Percentiles rank a stretch among this genome's conserved stretches.
These are phyloP conservation scores for Irena cyanogastra DNA, from an alignment of 2,113 vertebrate genomes.

Conservation along the genomic window DNA sequence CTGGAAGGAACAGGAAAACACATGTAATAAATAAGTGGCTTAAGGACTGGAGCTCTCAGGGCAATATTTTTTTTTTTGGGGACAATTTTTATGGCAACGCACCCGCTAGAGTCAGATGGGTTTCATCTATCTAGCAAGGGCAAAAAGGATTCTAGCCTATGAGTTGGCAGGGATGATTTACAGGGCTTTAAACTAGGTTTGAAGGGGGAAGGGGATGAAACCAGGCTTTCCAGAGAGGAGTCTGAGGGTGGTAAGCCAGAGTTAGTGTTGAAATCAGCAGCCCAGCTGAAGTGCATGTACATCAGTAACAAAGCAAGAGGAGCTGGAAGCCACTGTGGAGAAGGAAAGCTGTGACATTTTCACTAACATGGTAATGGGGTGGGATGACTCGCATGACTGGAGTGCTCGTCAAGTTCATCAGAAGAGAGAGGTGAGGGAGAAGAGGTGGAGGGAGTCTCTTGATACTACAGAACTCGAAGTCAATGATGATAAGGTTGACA, in stretches of 20 bases:
- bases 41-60: neutral
- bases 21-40: neutral
- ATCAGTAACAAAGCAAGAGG: neutral
- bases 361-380: accelerated
- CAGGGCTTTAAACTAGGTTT: neutral
- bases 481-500: neutral
- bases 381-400: accelerated
- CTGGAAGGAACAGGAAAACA: neutral
- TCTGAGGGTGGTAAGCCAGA: neutral
- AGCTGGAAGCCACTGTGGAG: neutral
- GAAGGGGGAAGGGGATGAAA: neutral
- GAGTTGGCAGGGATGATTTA: neutral
- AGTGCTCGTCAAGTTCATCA: accelerated
- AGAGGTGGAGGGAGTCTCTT: neutral
- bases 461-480: neutral
- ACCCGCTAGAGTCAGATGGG: neutral
- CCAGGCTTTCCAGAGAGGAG: neutral
- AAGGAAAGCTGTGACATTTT: neutral
- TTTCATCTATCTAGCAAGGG: neutral
- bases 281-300: neutral
- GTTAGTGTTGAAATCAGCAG: neutral
- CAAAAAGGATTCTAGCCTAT: neutral
- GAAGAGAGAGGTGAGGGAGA: neutral
- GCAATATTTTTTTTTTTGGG: neutral
- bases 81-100: neutral